These are phyloP conservation scores for Bombus pascuorum DNA, from an alignment of 1,140 invertebrate species.

Conservation along the genomic window DNA sequence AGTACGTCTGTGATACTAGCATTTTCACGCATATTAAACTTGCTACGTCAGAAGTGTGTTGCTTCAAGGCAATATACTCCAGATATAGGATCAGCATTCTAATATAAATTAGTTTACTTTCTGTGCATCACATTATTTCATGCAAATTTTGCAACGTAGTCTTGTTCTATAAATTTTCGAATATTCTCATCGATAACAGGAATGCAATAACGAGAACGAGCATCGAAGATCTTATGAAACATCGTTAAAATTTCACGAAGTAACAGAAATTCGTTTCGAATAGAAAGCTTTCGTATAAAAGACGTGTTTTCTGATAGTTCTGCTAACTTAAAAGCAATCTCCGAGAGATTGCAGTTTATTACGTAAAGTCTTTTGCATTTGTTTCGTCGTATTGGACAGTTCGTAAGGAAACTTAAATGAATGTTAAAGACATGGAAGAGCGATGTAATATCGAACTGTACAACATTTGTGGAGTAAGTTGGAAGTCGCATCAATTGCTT, in stretches of 20 bases:
- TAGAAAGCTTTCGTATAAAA: neutral
- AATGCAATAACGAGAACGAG: neutral
- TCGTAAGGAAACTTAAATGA: neutral
- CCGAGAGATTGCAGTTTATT: neutral
- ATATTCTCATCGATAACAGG: neutral
- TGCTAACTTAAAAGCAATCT: conserved; percentile 18
- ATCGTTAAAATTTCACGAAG: neutral
- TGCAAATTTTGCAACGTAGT: neutral
- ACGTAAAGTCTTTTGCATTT: neutral
- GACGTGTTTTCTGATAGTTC: conserved; percentile 34
- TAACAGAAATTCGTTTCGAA: neutral
- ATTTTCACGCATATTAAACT: conserved; percentile 6
- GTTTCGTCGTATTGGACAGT: neutral
- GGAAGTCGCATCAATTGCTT: neutral
- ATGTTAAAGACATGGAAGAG: neutral
- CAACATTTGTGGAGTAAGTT: neutral
- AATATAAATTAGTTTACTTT: conserved; percentile 44
- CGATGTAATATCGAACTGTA: neutral
- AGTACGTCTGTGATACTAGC: neutral
- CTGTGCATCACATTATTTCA: neutral
- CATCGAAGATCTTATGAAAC: neutral
- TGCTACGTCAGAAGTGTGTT: neutral
- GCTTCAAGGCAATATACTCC: neutral
- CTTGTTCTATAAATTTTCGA: neutral
- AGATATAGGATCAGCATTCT: conserved; percentile 23